Evolutionary conservation across 1,140 invertebrate species (phyloP).

Genomic region (Dreissena rostriformis): DNA sequence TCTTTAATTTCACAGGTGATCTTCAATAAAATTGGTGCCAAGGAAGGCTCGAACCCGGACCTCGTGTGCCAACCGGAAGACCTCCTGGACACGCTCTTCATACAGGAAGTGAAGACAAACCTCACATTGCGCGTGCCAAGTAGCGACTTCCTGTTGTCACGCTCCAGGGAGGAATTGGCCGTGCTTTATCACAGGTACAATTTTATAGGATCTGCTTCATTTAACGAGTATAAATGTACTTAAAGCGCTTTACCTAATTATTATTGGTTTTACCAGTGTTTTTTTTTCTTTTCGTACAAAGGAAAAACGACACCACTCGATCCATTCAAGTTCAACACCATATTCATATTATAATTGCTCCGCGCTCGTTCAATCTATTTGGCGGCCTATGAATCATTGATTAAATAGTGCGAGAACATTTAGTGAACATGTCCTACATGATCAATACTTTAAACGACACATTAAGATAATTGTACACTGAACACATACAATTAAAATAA

Average conservation of each 20-base stretch:
- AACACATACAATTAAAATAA: background rate
- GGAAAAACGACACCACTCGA: no score
- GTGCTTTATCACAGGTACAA: slow-evolving; percentile 22
- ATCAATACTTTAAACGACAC: no score
- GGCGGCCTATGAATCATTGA: no score
- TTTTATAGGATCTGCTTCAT: background rate
- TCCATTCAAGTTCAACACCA: no score
- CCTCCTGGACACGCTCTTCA: slow-evolving; percentile 22
- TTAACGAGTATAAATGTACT: background rate
- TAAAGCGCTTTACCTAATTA: background rate
- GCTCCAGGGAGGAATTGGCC: slow-evolving; percentile 36
- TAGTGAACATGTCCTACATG: no score
- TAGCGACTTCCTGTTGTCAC: background rate
- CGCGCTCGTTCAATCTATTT: no score
- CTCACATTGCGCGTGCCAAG: slow-evolving; percentile 6
- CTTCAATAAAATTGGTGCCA: no score
- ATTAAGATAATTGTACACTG: no score
- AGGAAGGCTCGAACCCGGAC: no score
- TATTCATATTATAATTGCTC: no score
- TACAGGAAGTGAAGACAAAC: background rate
- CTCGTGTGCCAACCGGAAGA: slow-evolving; percentile 18
- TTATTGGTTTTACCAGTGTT: background rate
- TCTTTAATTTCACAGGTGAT: no score
- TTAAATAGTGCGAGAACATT: no score
- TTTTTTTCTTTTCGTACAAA: background rate